Conservation (phyloP, 2,797 vertebrate species). For the Triplophysa yarkandensis region DNA sequence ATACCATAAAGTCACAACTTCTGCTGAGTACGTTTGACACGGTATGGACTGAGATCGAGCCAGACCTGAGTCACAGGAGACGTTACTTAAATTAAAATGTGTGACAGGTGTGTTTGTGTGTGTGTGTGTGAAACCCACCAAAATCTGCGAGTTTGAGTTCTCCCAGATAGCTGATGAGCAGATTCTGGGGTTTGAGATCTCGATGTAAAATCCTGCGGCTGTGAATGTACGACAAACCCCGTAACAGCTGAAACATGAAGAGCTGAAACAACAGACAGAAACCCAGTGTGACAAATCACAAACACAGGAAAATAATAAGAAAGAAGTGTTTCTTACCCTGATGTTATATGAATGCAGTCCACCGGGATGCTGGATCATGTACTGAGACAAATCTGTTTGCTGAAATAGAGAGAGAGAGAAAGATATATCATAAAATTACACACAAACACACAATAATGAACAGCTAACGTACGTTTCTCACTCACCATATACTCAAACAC, state of each 20-base stretch:
- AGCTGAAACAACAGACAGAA: conserved; percentile 66
- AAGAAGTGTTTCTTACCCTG: conserved; percentile 68
- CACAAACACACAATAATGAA: neutral
- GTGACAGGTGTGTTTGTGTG: neutral
- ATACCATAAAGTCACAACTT: conserved; percentile 91
- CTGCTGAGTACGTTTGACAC: conserved; percentile 86
- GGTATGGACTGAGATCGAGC: conserved; percentile 86
- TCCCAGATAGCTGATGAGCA: conserved; percentile 91
- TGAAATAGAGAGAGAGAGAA: conserved; percentile 60
- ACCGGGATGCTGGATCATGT: conserved; percentile 86
- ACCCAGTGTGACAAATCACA: conserved; percentile 1
- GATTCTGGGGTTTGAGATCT: conserved; percentile 93
- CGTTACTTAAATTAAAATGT: neutral
- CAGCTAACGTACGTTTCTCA: conserved; percentile 2
- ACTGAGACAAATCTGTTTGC: conserved; percentile 89
- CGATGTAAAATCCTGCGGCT: conserved; percentile 85
- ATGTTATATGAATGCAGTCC: conserved; percentile 82
- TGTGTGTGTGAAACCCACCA: conserved; percentile 70
- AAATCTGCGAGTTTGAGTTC: conserved; percentile 94
- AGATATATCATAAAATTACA: conserved; percentile 39
- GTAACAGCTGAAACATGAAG: conserved; percentile 91
- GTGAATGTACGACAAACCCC: conserved; percentile 87
- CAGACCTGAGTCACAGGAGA: conserved; percentile 73
- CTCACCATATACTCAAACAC: conserved; percentile 93
- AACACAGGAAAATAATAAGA: neutral